Percentiles rank a stretch among this genome's conserved stretches.
phyloP scores from a whole-genome alignment of 2,888 invertebrate genomes.

The Muscina levida region DNA sequence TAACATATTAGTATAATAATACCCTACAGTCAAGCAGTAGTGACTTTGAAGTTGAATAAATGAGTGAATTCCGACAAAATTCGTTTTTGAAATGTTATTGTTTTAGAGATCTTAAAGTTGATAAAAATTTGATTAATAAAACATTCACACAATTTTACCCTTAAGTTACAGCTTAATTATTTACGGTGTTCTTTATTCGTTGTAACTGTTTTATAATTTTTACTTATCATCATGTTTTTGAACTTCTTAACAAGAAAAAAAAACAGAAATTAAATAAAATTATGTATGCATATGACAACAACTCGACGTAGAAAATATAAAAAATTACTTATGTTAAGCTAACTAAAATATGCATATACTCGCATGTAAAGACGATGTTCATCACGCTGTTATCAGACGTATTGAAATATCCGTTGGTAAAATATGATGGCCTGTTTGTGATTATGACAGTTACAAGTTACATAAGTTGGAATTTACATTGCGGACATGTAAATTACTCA shows the following conservation, averaged over 20 bases:
- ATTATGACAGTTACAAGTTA: conserved; percentile 39
- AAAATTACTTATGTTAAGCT: conserved; percentile 22
- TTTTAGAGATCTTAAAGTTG: too few species aligned
- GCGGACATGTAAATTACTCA: conserved; percentile 4
- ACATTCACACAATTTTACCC: too few species aligned
- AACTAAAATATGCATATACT: not conserved
- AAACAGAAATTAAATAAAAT: conserved; percentile 31
- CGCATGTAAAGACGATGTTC: not conserved
- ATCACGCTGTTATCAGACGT: not conserved
- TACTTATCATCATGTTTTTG: not conserved
- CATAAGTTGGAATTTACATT: conserved; percentile 25
- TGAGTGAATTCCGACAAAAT: too few species aligned
- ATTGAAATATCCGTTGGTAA: not conserved
- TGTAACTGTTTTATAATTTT: not conserved
- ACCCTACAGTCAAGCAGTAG: conserved; percentile 57
- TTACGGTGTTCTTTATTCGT: too few species aligned
- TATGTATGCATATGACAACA: conserved; percentile 60
- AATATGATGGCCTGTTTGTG: conserved; percentile 35
- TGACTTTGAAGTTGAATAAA: too few species aligned
- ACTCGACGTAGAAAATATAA: conserved; percentile 52
- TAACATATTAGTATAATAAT: too few species aligned
- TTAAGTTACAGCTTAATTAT: too few species aligned
- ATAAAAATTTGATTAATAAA: too few species aligned
- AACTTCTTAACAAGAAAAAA: not conserved
- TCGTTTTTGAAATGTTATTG: too few species aligned